Evolutionary conservation across 2,888 invertebrate species (phyloP).

Genomic region (Nomada fucata): DNA sequence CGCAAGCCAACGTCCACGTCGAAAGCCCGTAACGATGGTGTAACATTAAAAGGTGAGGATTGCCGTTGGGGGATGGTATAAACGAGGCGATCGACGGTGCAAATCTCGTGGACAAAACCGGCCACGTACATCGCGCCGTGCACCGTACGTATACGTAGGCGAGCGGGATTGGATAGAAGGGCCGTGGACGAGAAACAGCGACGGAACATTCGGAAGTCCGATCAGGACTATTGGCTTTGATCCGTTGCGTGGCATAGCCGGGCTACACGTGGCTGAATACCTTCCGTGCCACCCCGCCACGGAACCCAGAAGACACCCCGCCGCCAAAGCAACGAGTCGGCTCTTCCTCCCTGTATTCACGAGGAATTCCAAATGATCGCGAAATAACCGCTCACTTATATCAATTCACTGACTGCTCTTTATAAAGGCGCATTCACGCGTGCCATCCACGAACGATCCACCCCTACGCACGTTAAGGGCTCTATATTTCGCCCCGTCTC

Average conservation of each 20-base stretch:
- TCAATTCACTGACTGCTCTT: constrained; percentile 82
- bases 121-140: constrained; percentile 16
- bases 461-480: constrained; percentile 68
- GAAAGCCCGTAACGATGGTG: constrained; percentile 41
- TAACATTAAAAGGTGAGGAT: constrained; percentile 48
- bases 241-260: constrained; percentile 68
- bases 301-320: constrained; percentile 39
- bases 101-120: constrained; percentile 37
- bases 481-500: constrained; percentile 57
- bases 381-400: constrained; percentile 84
- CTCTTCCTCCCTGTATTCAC: constrained; percentile 69
- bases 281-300: constrained; percentile 41
- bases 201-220: constrained; percentile 74
- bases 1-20: background rate
- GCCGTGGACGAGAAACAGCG: constrained; percentile 36
- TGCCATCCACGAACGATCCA: constrained; percentile 73
- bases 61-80: constrained; percentile 44
- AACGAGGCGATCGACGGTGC: constrained; percentile 56
- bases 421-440: constrained; percentile 83
- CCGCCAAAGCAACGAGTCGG: background rate
- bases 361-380: constrained; percentile 82
- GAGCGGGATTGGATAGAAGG: constrained; percentile 38
- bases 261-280: constrained; percentile 71
- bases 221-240: constrained; percentile 75
- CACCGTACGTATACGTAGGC: constrained; percentile 26